Base-by-base conservation (phyloP, 1,140 invertebrate species). In the Papilio polytes region DNA sequence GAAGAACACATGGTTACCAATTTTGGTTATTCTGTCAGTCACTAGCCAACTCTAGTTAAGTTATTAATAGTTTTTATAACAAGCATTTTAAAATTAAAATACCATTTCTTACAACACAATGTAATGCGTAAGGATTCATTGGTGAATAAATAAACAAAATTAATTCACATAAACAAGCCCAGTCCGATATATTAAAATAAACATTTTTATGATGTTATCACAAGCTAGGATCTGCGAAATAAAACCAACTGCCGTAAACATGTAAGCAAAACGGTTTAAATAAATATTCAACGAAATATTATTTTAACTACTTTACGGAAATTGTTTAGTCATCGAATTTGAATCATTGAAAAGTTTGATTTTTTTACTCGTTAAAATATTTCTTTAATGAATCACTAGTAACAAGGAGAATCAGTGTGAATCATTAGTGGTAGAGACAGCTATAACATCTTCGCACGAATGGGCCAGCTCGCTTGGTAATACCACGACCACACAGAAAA, bases 181-280 rank as follows among this genome's bases (percentile, higher is more conserved):
- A 31, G 63, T 66, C 12, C 26, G 63, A 66, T 66, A 63, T 15
- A 31, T 66, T 31, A 66, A 66, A 26, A 66, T 66, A 66, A 66
- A 66, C 63, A 66, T 66, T 66, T 66, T 66, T 66, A 66, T 66
- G 63, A 66, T 66, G 63, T 66, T 66, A 31, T 66, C 31, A 66
- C 8, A 66, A 66, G 22, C 3, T 26, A 66, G 63, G 63, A 66
- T 66, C 63, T 66, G 63, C 26, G 26, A 66, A 66, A 66, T 66
- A 31, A 66, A 66, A 66, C 63, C 63, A 31, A 31, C 56, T 63
- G 56, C 20, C 59, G 15, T 13, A 31, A 3, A 31, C 1, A 31
- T 12, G n/a, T 66, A 26, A 66, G 12, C 22, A 31, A 66, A 31
- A 31, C 7, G 20, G 9, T 3, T 66, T 66, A 12, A 1, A 66